Conservation (phyloP, 2,113 vertebrate species). For the Oreochromis aureus region DNA sequence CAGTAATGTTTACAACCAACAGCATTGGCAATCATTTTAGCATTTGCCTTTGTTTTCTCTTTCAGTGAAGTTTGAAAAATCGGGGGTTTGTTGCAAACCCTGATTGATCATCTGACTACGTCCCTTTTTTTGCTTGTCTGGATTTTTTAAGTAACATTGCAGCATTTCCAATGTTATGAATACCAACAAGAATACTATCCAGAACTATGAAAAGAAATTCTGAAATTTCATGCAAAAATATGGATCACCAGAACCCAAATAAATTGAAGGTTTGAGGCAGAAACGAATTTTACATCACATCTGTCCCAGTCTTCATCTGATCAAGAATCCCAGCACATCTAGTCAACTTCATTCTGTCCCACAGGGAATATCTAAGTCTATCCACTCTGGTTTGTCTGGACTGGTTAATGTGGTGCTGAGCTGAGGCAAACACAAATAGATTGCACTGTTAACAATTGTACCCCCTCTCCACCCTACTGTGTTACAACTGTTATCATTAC, state of each 20-base stretch:
- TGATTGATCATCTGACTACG: neutral
- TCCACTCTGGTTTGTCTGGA: conserved; percentile 73
- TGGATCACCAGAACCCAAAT: neutral
- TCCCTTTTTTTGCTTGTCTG: neutral
- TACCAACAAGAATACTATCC: neutral
- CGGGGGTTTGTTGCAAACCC: neutral
- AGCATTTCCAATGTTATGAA: neutral
- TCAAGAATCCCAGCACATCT: conserved; percentile 26
- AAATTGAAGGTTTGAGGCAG: neutral
- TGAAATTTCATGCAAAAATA: neutral
- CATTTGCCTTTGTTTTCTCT: neutral
- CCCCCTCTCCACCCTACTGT: conserved; percentile 42
- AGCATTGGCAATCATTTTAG: neutral
- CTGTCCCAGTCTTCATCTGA: conserved; percentile 32
- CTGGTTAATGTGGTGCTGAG: conserved; percentile 69
- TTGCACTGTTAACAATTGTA: conserved; percentile 55
- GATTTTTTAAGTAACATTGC: neutral
- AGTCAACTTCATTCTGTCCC: conserved; percentile 30
- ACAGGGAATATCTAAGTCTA: conserved; percentile 47
- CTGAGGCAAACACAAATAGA: conserved; percentile 73
- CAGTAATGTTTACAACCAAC: neutral
- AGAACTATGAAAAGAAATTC: neutral
- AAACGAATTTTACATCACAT: conserved; percentile 32
- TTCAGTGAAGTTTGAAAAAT: neutral
- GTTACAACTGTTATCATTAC: conserved; percentile 79